Percentiles rank a stretch among this genome's conserved stretches.
Conservation (phyloP, 2,113 vertebrate genomes). For the Rostratula benghalensis region DNA sequence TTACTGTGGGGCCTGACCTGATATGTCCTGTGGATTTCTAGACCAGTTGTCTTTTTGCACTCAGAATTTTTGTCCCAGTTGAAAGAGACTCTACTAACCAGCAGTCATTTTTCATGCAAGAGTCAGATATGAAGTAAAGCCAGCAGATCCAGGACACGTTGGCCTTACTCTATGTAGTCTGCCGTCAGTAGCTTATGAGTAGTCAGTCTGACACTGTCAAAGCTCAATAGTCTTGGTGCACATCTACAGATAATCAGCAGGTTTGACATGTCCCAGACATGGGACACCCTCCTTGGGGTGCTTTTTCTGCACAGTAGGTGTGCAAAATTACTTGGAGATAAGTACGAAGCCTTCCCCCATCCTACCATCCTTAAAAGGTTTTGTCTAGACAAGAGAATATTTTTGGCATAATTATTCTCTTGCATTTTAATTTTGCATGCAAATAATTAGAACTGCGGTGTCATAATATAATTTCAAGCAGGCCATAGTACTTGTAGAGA, state of each 20-base stretch:
- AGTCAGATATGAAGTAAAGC: not conserved
- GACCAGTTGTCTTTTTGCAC: not conserved
- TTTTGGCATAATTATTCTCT: conserved; percentile 6
- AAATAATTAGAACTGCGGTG: conserved; percentile 37
- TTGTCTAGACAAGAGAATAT: conserved; percentile 48
- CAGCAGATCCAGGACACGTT: not conserved
- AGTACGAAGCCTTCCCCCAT: not conserved
- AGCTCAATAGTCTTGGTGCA: not conserved
- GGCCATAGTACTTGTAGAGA: not conserved
- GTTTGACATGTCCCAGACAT: not conserved
- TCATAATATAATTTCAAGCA: not conserved
- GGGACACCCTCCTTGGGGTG: not conserved
- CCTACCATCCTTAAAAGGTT: not conserved
- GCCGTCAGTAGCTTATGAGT: not conserved
- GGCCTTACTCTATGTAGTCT: not conserved
- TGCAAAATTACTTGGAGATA: not conserved
- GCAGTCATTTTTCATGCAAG: not conserved
- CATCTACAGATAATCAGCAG: not conserved
- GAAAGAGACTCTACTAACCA: not conserved
- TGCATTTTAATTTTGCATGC: conserved; percentile 47
- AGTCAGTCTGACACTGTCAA: not conserved
- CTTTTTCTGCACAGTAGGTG: not conserved
- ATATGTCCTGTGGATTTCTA: not conserved
- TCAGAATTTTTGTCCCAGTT: not conserved
- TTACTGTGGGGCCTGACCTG: not conserved